Conservation (phyloP, 2,797 vertebrate species). For the Spheniscus humboldti region DNA sequence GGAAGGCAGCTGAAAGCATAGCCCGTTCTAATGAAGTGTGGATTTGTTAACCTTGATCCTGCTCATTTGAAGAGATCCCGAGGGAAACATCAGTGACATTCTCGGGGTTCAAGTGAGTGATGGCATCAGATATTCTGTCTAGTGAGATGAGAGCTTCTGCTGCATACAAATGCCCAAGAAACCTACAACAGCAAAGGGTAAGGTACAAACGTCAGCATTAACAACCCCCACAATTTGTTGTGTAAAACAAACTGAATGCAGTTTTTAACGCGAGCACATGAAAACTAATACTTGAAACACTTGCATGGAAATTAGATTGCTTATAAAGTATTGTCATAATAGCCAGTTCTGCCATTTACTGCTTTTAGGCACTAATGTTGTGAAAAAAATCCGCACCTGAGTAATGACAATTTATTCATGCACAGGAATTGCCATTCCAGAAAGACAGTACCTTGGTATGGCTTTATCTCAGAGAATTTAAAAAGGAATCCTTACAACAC, state of each 20-base stretch:
- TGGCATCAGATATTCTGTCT: constrained; percentile 98
- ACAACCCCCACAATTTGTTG: neutral
- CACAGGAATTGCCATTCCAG: neutral
- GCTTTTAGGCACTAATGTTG: neutral
- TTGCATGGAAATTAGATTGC: neutral
- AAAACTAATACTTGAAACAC: neutral
- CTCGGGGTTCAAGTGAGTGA: constrained; percentile 94
- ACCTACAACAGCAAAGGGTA: constrained; percentile 76
- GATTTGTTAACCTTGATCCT: constrained; percentile 89
- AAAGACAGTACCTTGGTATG: neutral
- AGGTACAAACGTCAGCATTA: neutral
- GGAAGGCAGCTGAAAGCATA: constrained; percentile 33
- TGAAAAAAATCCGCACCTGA: neutral
- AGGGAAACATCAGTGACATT: constrained; percentile 95
- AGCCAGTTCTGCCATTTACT: neutral
- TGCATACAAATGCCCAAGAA: constrained; percentile 95
- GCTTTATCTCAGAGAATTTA: neutral
- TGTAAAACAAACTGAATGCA: neutral
- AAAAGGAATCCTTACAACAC: neutral
- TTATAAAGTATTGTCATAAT: neutral
- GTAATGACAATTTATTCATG: neutral
- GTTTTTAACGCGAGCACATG: neutral
- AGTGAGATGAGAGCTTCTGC: constrained; percentile 98
- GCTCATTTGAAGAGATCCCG: constrained; percentile 89
- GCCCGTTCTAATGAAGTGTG: constrained; percentile 45